Percentiles rank a stretch among this genome's conserved stretches.
Conservation (phyloP, 1,140 invertebrate genomes). For the Drosophila insularis region DNA sequence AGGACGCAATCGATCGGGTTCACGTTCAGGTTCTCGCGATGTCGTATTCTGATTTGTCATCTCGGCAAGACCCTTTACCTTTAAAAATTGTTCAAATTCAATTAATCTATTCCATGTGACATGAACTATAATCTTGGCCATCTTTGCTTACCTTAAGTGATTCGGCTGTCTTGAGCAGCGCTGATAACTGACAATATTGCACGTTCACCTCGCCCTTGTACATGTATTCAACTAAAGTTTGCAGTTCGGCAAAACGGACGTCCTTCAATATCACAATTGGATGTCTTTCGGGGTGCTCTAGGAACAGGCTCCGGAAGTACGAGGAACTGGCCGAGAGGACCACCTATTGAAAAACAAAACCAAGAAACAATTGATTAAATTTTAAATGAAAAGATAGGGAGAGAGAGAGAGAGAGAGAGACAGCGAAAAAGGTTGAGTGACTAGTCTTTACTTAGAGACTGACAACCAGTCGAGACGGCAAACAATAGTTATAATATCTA, state of each 20-base stretch:
- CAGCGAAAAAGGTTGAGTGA: too few species aligned
- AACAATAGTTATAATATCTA: too few species aligned
- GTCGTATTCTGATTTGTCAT: constrained; percentile 91
- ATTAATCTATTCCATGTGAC: too few species aligned
- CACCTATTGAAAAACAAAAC: constrained; percentile 83
- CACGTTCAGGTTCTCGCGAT: constrained; percentile 82
- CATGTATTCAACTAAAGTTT: constrained; percentile 97
- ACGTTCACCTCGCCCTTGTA: constrained; percentile 98
- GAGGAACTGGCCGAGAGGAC: constrained; percentile 97
- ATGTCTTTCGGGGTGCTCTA: constrained; percentile 94
- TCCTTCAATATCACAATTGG: constrained; percentile 97
- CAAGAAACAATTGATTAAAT: neutral
- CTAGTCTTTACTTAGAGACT: too few species aligned
- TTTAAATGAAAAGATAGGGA: too few species aligned
- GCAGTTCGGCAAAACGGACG: constrained; percentile 93
- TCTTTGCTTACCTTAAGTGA: constrained; percentile 88
- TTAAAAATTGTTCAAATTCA: constrained; percentile 12
- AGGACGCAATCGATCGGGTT: constrained; percentile 80
- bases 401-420: too few species aligned
- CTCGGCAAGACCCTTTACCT: constrained; percentile 94
- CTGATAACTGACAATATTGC: constrained; percentile 94
- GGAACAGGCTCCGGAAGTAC: constrained; percentile 95
- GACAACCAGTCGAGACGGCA: too few species aligned
- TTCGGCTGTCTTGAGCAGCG: constrained; percentile 95
- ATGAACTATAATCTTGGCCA: neutral